Evolutionary conservation across 1,140 invertebrate species (phyloP), one percentile per base, ranked within the genome.

Genomic region (Drosophila saltans): DNA sequence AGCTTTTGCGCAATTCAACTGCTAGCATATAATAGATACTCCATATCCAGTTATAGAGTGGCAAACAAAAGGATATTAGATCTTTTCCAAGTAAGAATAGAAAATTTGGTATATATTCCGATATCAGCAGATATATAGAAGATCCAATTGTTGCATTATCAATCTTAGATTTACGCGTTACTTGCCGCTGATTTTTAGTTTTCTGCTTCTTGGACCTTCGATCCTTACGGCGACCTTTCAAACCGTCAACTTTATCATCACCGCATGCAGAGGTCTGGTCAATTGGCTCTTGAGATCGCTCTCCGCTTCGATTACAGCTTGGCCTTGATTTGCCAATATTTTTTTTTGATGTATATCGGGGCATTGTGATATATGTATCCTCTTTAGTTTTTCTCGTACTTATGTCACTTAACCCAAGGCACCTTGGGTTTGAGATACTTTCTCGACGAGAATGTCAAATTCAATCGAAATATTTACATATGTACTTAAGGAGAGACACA

Each of bases 401-500:
- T 52, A 52, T 52, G 45, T 26, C 21, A 52, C 45, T 52, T 26
- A 52, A 52, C 7, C 21, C 45, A 8, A 52, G 45, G 45, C 24
- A 52, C 21, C 26, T 26, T 9, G 24, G 8, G 3, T 16, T 16
- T 26, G 2, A 10, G 8, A 52, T 10, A 52, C 9, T 26, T 52
- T 24, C 21, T 24, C 21, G 45, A 52, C 8, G 24, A 7, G 21
- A 52, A 52, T 3, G 45, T 9, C 21, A 52, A 36, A 52, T 11
- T 52, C 45, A 52, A 52, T 52, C 21, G 45, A 26, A 26, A 26
- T 52, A 52, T 52, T 52, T 52, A 52, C 45, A 52, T 52, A 52
- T 52, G 45, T 52, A 52, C 45, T 52, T 21, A 52, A 10, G 45
- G 8, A 24, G 6, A 52, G 45, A 52, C 21, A 52, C 21, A 26